phyloP scores from a whole-genome alignment of 2,113 vertebrate genomes.

The Pachyramphus minor region DNA sequence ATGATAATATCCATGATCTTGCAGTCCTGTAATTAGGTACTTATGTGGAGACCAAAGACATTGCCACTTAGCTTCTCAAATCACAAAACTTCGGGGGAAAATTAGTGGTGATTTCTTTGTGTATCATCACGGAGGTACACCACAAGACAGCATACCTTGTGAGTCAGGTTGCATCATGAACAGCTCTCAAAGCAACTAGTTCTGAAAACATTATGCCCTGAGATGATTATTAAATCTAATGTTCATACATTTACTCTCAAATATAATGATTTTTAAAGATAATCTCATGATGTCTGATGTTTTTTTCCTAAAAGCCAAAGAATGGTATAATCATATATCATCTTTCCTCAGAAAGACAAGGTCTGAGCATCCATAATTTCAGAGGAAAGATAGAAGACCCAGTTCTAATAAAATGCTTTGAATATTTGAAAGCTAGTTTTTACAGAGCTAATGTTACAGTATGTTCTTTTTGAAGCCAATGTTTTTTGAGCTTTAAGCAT shows the following conservation, averaged over 20 bases:
- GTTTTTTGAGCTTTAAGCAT: neutral
- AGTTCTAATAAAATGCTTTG: neutral
- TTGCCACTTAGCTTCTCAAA: neutral
- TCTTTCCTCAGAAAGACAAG: neutral
- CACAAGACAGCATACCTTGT: neutral
- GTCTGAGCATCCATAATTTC: neutral
- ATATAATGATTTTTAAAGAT: neutral
- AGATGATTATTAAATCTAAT: neutral
- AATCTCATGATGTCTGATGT: neutral
- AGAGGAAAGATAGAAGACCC: neutral
- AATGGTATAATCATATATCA: neutral
- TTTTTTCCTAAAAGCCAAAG: neutral
- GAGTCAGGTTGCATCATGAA: neutral
- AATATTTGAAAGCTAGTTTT: neutral
- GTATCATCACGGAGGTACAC: neutral
- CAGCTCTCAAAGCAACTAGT: neutral
- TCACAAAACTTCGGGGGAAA: slow-evolving; percentile 2
- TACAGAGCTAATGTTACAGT: neutral
- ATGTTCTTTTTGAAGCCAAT: neutral
- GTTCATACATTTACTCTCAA: neutral
- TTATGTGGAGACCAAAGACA: neutral
- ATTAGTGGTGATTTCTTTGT: neutral
- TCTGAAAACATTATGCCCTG: neutral
- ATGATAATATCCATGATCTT: neutral
- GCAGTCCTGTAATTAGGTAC: neutral